Evolutionary conservation across 2,888 invertebrate genomes (phyloP), one percentile per base, ranked within the genome.

Genomic region (Cosmia pyralina): DNA sequence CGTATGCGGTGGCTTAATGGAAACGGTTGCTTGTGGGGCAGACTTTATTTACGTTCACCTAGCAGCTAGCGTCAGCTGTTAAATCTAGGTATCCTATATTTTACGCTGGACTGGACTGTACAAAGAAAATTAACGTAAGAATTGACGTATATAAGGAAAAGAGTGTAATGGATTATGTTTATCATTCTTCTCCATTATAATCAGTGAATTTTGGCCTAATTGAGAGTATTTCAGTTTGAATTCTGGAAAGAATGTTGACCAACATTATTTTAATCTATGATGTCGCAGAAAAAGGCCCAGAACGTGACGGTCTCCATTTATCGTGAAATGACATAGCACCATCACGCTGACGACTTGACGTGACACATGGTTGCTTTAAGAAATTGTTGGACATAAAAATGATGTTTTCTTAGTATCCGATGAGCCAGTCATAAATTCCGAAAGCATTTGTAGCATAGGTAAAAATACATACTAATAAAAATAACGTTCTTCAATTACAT

Each of bases 1-100:
- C 79, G 75, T 75, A 68, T 50, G 66, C 50, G 85, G 58, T 72
- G 63, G 55, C 67, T 74, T 84, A 86, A 86, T 86, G 85, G 86
- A 76, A 75, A 69, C 65, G 38, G 66, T 65, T 84, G 79, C 82
- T 77, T 82, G 73, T 76, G 59, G 63, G 60, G 34, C 59, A 72
- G 38, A 55, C 53, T 83, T 74, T 75, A 75, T 81, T 83, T 79
- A 69, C 58, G 46, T 57, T 66, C 50, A 74, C 55, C 53, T 65
- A 75, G 48, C 13, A 67, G 59, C 59, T 58, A 34, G 19, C 11
- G 28, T 53, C 46, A 69, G 60, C 52, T 68, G 41, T 34, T 22
- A 58, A 68, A 58, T 59, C 55, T 68, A 79, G 62, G 19, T 59
- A 53, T 3, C 52, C 62, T 69, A 50, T 57, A 52, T 63, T 19